A percentile compares a stretch with the other conserved stretches of the same genome.
phyloP scores from a whole-genome alignment of 2,888 invertebrate genomes.

The Ochropleura leucogaster region DNA sequence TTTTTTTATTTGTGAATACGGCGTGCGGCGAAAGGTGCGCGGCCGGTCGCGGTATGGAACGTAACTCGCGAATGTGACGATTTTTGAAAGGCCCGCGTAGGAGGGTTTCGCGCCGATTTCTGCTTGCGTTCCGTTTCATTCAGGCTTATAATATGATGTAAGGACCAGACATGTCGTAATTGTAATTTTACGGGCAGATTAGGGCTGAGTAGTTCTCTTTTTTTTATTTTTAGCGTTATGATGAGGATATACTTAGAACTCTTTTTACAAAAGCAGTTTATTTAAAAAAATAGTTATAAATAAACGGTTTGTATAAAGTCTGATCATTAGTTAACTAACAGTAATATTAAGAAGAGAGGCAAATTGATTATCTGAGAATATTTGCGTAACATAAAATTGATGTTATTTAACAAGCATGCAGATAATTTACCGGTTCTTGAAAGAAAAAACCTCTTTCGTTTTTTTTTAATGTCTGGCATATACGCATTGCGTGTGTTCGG shows the following conservation, averaged over 20 bases:
- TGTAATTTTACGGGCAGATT: too few relatives aligned
- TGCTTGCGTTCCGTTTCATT: slow-evolving; percentile 81
- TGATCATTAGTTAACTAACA: slow-evolving; percentile 42
- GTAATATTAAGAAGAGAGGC: slow-evolving; percentile 27
- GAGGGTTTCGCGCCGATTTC: slow-evolving; percentile 88
- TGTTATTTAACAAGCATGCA: slow-evolving; percentile 35
- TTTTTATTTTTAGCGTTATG: background rate
- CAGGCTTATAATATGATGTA: slow-evolving; percentile 41
- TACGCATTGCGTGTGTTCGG: background rate
- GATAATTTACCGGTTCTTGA: slow-evolving; percentile 36
- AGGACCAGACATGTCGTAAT: slow-evolving; percentile 9
- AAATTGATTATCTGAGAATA: slow-evolving; percentile 47
- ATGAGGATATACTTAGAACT: background rate
- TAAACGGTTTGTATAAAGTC: background rate
- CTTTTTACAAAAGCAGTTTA: too few relatives aligned
- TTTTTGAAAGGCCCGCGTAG: slow-evolving; percentile 91
- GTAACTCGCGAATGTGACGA: slow-evolving; percentile 81
- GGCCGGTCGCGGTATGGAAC: slow-evolving; percentile 81
- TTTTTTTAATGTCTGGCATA: background rate
- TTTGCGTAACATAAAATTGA: slow-evolving; percentile 38
- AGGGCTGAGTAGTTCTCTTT: too few relatives aligned
- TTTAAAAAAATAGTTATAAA: too few relatives aligned
- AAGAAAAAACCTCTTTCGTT: slow-evolving; percentile 5
- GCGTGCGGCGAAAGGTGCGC: slow-evolving; percentile 86
- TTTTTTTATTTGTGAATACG: slow-evolving; percentile 57